phyloP scores from a whole-genome alignment of 2,113 vertebrate species.

The Ahaetulla prasina region DNA sequence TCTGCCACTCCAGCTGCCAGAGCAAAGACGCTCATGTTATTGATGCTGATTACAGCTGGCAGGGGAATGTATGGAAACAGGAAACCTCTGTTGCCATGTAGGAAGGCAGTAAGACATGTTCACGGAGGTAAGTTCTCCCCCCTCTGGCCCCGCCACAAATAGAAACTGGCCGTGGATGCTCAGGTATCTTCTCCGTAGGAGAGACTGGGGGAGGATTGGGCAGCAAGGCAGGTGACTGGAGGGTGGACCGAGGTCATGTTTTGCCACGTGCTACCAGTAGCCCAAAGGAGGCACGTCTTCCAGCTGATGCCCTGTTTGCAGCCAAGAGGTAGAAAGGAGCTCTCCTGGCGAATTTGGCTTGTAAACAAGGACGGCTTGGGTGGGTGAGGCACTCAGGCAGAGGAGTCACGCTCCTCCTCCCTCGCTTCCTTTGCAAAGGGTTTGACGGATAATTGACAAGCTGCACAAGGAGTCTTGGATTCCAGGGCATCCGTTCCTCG shows the following conservation, averaged over 20 bases:
- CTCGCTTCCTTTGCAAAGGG: not conserved
- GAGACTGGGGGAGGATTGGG: fast-evolving
- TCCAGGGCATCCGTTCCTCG: not conserved
- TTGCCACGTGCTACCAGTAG: not conserved
- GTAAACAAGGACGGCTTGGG: slow-evolving; percentile 23
- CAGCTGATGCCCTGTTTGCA: slow-evolving; percentile 4
- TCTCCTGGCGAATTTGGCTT: slow-evolving; percentile 25
- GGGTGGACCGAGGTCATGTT: fast-evolving
- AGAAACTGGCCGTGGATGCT: not conserved
- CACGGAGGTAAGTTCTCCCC: slow-evolving; percentile 67
- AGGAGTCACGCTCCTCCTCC: not conserved
- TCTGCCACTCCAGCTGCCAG: slow-evolving; percentile 41
- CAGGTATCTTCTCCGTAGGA: not conserved
- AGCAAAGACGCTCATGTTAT: slow-evolving; percentile 56
- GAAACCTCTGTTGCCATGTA: slow-evolving; percentile 64
- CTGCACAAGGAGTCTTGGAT: slow-evolving; percentile 6
- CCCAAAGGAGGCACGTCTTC: not conserved
- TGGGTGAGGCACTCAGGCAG: not conserved
- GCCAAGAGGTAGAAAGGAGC: slow-evolving; percentile 17
- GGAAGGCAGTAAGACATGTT: slow-evolving; percentile 70
- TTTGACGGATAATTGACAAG: slow-evolving; percentile 28
- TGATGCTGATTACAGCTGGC: slow-evolving; percentile 64
- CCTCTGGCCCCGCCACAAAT: not conserved
- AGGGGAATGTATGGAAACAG: slow-evolving; percentile 65
- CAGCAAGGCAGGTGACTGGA: not conserved